A percentile compares a stretch with the other conserved stretches of the same genome.
Conservation (phyloP, 2,113 vertebrate genomes). For the Corvus cornix region DNA sequence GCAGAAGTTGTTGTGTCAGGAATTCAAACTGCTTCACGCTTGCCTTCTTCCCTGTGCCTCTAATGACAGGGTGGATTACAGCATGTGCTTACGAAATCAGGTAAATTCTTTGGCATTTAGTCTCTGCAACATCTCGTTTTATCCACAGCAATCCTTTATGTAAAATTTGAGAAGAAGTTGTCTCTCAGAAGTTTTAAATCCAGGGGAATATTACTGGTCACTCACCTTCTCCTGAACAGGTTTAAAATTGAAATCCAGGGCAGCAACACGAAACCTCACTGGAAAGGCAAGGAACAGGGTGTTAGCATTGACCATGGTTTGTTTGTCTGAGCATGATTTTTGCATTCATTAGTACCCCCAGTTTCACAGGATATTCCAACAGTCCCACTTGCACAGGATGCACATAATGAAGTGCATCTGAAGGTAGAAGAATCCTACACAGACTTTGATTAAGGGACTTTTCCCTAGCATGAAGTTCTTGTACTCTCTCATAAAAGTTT, state of each 20-base stretch:
- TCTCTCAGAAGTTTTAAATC: not conserved
- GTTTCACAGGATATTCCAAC: not conserved
- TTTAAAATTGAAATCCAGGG: constrained; percentile 54
- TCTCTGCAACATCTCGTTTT: not conserved
- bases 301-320: not conserved
- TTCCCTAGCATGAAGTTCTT: not conserved
- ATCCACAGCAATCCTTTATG: not conserved
- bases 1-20: not conserved
- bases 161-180: not conserved
- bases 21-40: not conserved
- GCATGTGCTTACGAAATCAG: not conserved
- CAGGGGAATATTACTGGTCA: not conserved
- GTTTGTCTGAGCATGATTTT: not conserved
- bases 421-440: not conserved
- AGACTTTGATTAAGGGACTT: not conserved
- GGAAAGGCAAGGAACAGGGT: not conserved
- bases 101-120: not conserved
- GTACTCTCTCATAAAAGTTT: not conserved
- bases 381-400: not conserved
- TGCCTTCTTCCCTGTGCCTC: not conserved
- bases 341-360: not conserved
- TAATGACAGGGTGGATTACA: not conserved
- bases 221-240: constrained; percentile 54
- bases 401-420: not conserved
- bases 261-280: constrained; percentile 62